Evolutionary conservation across 2,797 vertebrate species (phyloP).

Genomic region (Chelon labrosus): DNA sequence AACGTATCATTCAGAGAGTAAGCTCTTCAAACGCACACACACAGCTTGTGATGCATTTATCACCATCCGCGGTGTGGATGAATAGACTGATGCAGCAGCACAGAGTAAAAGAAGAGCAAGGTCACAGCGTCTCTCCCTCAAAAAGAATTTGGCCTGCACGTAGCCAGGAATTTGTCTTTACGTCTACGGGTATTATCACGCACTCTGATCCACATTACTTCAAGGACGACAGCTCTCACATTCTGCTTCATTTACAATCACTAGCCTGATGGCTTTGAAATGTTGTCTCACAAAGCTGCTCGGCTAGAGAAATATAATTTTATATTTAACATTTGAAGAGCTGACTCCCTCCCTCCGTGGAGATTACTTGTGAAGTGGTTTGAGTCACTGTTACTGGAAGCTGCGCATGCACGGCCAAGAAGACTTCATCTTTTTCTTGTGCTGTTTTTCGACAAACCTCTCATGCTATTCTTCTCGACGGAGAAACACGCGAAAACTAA

Average conservation of each 20-base stretch:
- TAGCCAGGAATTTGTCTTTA: constrained; percentile 20
- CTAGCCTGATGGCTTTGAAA: constrained; percentile 27
- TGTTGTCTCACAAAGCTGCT: constrained; percentile 21
- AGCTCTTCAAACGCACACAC: constrained; percentile 12
- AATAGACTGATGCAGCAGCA: constrained; percentile 27
- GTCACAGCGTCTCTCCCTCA: constrained; percentile 42
- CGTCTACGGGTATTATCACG: constrained; percentile 16
- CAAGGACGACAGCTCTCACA: constrained; percentile 31
- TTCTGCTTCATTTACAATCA: constrained; percentile 27
- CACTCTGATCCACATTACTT: constrained; percentile 3
- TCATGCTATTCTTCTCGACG: not conserved
- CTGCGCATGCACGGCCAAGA: constrained; percentile 17
- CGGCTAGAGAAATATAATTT: constrained; percentile 39
- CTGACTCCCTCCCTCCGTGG: constrained; percentile 34
- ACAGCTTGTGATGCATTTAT: constrained; percentile 38
- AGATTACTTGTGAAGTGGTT: constrained; percentile 52
- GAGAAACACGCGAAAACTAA: constrained; percentile 30
- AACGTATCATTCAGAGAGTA: constrained; percentile 39
- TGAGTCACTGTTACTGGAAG: constrained; percentile 63
- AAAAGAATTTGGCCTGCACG: constrained; percentile 12
- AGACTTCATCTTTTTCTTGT: not conserved
- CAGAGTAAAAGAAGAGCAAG: constrained; percentile 47
- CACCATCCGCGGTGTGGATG: constrained; percentile 17
- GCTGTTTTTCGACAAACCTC: constrained; percentile 28
- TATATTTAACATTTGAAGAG: constrained; percentile 45